Evolutionary conservation across 2,797 vertebrate genomes (phyloP), one percentile per base, ranked within the genome.

Genomic region (Channa striata): DNA sequence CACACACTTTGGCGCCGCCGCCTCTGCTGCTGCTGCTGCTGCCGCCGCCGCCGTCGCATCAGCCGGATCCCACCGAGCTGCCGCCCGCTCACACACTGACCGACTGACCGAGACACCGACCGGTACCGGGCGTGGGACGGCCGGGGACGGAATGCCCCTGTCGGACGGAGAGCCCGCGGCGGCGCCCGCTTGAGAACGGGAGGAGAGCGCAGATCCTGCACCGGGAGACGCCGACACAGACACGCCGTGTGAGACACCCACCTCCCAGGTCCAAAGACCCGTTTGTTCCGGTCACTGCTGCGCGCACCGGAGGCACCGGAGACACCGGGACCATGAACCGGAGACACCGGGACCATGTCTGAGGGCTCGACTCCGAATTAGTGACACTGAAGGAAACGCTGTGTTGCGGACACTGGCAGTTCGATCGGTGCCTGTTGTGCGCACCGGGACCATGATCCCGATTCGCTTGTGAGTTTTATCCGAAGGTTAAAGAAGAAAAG

Each of bases 301-400:
- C 52, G 16, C 10, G 16, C 14, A 59, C 19, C 46, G 13, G 7
- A n/a, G n/a, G 37, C 53, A 51, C 67, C 47, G 54, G 69, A 74
- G 68, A 68, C 56, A 52, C 68, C 74, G 50, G 78, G 72, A 81
- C 62, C 63, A 96, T 96, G 95, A 95, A 94, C 95, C 94, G 96
- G 93, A 96, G 64, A 74, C 72, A 43, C 70, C 1, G 57, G 52
- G 80, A 43, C 48, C 23, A 36, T 47, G 64, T 40, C 12, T 74
- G 62, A 80, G 39, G 67, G 76, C 53, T 39, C 61, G 57, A 48
- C 9, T 11, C 46, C 3, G 0, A 59, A 39, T 5, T 46, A 13
- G 6, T 58, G 72, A 49, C 1, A 50, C 14, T 9, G 20, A 49
- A 53, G 30, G 17, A 52, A 44, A 61, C 68, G 73, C n/a, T n/a